Evolutionary conservation across 2,113 vertebrate genomes (phyloP).

Genomic region (Anas platyrhynchos): DNA sequence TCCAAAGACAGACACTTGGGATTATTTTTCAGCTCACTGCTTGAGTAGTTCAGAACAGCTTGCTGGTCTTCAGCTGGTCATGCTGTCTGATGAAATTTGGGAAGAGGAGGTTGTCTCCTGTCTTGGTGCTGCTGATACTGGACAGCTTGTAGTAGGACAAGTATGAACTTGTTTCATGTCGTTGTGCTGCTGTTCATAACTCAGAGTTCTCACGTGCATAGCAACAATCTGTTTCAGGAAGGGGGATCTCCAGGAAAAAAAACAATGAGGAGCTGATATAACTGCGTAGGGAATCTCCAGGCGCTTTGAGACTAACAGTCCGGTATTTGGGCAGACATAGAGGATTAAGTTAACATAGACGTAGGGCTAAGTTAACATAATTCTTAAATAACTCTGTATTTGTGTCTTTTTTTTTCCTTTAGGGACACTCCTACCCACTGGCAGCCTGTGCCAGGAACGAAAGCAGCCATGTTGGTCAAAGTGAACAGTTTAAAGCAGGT

Average conservation of each 20-base stretch:
- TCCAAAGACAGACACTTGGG: not conserved
- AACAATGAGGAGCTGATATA: not conserved
- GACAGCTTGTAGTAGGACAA: not conserved
- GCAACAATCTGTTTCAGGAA: not conserved
- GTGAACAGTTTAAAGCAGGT: constrained; percentile 83
- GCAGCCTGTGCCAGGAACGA: constrained; percentile 87
- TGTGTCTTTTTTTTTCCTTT: constrained; percentile 34
- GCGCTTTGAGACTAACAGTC: not conserved
- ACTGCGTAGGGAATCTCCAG: not conserved
- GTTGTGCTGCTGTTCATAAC: not conserved
- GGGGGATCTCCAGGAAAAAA: not conserved
- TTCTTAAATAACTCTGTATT: not conserved
- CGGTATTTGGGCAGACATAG: not conserved
- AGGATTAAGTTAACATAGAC: not conserved
- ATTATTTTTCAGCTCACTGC: not conserved
- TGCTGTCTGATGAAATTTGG: not conserved
- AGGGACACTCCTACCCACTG: constrained; percentile 82
- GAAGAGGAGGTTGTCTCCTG: rapidly evolving
- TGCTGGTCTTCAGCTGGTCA: not conserved
- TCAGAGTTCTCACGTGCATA: not conserved
- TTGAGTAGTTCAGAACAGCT: not conserved
- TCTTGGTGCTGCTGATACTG: not conserved
- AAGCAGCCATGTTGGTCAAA: constrained; percentile 90
- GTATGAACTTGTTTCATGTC: not conserved
- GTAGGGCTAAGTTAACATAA: not conserved